Base-by-base conservation (phyloP, 2,888 invertebrate species). In the Eilema griseolum region DNA sequence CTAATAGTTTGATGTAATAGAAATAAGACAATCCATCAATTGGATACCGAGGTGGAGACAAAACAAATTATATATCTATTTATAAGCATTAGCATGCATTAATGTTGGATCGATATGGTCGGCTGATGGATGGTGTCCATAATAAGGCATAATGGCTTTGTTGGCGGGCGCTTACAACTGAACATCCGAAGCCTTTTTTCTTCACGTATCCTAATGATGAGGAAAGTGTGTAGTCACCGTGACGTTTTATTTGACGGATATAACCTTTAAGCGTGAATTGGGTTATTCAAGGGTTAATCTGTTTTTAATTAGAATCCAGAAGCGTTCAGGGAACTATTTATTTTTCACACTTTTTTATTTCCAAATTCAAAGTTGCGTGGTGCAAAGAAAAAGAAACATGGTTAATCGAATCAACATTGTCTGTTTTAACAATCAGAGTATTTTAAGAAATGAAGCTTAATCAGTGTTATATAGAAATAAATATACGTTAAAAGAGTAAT, bases 61-160 rank as follows among this genome's bases (percentile, higher is more conserved):
- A 92, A 92, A 94, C 93, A 93, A 94, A 95, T 95, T 95, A 95
- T 93, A 92, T 93, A 94, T 92, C 94, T 95, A 94, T 95, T 95
- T 94, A 94, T 94, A 92, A 93, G 90, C 95, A 94, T 95, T 94
- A 94, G 91, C 90, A 93, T 93, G 92, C 92, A 92, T 94, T 95
- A 94, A 95, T 93, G 92, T 91, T 89, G 87, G 93, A 93, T 95
- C 94, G 93, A 95, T 94, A 94, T 93, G 92, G 89, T 88, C 89
- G 87, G 84, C 93, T 95, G 95, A 95, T 95, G 93, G 93, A 95
- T 95, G 93, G 89, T 90, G 89, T 89, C 89, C 92, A 92, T 95
- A 95, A 94, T 95, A 94, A 92, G 93, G 90, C 92, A 92, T 95
- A 95, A 95, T 95, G 92, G 93, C 90, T 94, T 94, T 93, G 92